Evolutionary conservation across 2,797 vertebrate genomes (phyloP).

Genomic region (Calcarius lapponicus): DNA sequence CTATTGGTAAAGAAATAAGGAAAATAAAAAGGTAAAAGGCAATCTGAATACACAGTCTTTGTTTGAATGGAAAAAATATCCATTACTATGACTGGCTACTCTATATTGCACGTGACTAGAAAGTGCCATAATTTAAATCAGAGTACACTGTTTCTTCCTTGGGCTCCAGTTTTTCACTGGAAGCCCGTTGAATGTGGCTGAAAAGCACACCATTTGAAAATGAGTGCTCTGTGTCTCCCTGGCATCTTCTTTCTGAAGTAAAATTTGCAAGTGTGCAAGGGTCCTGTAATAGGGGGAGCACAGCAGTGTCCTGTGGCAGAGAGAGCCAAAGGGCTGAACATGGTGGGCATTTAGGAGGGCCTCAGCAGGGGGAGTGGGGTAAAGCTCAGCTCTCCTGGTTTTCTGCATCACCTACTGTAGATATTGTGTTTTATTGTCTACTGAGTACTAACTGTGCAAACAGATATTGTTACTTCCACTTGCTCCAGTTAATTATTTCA

Average conservation of each 20-base stretch:
- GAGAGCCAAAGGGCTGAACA: not conserved
- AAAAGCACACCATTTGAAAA: not conserved
- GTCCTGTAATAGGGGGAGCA: not conserved
- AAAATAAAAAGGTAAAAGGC: not conserved
- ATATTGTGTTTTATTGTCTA: not conserved
- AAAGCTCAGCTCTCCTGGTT: not conserved
- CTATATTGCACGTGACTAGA: not conserved
- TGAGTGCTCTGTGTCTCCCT: not conserved
- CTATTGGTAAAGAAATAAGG: not conserved
- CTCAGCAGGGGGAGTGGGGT: not conserved
- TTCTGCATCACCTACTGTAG: not conserved
- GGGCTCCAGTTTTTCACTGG: not conserved
- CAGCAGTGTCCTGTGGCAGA: not conserved
- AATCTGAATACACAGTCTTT: not conserved
- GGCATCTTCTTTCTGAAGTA: not conserved
- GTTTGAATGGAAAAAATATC: not conserved
- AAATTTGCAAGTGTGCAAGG: not conserved
- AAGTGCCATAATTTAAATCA: not conserved
- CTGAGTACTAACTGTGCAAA: not conserved
- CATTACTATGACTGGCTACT: not conserved
- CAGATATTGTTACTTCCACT: not conserved
- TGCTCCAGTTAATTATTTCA: not conserved
- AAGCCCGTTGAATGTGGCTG: not conserved
- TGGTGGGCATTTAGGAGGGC: not conserved
- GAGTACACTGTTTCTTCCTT: not conserved